Evolutionary conservation across 2,888 invertebrate species (phyloP).

Genomic region (Chymomyza fuscimana): DNA sequence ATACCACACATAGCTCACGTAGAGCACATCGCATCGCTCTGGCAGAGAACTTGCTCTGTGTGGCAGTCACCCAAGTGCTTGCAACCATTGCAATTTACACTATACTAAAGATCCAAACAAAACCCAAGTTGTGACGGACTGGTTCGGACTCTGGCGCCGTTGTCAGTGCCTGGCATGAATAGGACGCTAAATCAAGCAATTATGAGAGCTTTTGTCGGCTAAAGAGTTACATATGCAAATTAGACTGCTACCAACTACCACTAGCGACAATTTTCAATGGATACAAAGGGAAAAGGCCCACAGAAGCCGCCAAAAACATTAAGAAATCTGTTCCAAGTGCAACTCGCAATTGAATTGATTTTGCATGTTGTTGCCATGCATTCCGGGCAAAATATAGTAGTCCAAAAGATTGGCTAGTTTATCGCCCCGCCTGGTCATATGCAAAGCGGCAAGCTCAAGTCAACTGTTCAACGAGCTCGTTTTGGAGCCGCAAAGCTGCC

Average conservation of each 20-base stretch:
- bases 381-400: conserved; percentile 14
- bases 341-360: conserved; percentile 55
- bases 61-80: not conserved
- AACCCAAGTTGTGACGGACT: conserved; percentile 6
- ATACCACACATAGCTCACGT: conserved; percentile 10
- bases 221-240: conserved; percentile 70
- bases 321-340: conserved; percentile 65
- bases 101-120: conserved; percentile 22
- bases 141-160: conserved; percentile 59
- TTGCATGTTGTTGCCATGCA: conserved; percentile 35
- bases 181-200: conserved; percentile 78
- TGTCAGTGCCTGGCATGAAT: conserved; percentile 58
- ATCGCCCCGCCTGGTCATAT: conserved; percentile 50
- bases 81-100: conserved; percentile 65
- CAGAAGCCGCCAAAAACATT: not conserved
- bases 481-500: conserved; percentile 74
- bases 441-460: conserved; percentile 47
- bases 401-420: conserved; percentile 52
- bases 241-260: conserved; percentile 29
- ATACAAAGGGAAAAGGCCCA: conserved; percentile 27
- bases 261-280: conserved; percentile 38
- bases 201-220: conserved; percentile 76
- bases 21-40: not conserved
- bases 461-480: conserved; percentile 48
- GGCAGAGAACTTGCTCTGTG: not conserved